Evolutionary conservation across 1,140 invertebrate genomes (phyloP).

Genomic region (Paracyclopina nana): DNA sequence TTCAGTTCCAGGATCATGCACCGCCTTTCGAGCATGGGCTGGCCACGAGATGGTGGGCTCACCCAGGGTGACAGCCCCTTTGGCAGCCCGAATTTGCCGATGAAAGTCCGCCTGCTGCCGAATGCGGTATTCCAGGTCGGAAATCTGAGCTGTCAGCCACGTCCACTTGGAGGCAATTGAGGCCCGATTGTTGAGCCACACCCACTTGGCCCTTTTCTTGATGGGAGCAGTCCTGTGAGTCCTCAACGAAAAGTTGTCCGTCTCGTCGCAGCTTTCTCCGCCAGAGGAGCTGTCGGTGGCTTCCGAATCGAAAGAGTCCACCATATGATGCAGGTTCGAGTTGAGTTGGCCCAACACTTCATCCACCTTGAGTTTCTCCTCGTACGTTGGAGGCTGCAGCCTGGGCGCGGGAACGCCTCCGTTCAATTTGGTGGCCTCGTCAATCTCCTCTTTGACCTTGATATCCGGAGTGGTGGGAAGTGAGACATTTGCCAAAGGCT

Average conservation of each 20-base stretch:
- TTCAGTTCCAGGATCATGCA: not conserved
- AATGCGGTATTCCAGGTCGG: conserved; percentile 75
- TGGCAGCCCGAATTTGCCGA: conserved; percentile 27
- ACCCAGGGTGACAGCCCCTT: conserved; percentile 23
- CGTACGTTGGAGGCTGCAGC: not conserved
- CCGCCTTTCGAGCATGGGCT: not conserved
- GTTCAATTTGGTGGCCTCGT: not conserved
- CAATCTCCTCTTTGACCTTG: not conserved
- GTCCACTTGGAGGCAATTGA: conserved; percentile 65
- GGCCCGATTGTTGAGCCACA: conserved; percentile 55
- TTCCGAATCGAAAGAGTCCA: conserved; percentile 49
- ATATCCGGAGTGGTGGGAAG: too few relatives aligned
- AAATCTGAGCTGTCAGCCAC: conserved; percentile 74
- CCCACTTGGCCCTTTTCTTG: conserved; percentile 54
- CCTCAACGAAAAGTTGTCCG: conserved; percentile 31
- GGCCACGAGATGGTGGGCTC: conserved; percentile 2
- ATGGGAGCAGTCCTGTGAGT: conserved; percentile 19
- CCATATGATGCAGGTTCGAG: not conserved
- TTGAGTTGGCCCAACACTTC: conserved; percentile 1
- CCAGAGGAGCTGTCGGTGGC: conserved; percentile 80
- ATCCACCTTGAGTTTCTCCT: not conserved
- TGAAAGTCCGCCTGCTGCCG: conserved; percentile 65
- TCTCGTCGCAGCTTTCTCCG: conserved; percentile 78
- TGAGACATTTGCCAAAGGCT: not conserved
- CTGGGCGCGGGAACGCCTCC: too few relatives aligned